phyloP scores from a whole-genome alignment of 2,888 invertebrate species.

The Piscicola geometra region DNA sequence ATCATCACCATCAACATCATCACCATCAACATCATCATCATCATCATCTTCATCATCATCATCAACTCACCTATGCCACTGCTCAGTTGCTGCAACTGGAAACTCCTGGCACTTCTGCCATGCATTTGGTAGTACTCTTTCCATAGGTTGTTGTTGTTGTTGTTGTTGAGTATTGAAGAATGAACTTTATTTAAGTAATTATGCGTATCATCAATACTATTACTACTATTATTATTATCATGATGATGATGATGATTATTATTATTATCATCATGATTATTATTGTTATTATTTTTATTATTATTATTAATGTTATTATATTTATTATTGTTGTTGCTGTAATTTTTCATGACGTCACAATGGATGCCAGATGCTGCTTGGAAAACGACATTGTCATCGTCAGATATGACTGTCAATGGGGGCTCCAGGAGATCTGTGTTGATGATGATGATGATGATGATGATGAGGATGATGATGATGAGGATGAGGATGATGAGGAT shows the following conservation, averaged over 20 bases:
- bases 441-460: too few relatives aligned
- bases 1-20: conserved; percentile 22
- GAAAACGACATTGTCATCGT: conserved; percentile 5
- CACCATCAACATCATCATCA: conserved; percentile 24
- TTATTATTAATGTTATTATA: not conserved
- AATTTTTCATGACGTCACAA: not conserved
- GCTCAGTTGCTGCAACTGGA: not conserved
- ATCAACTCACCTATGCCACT: not conserved
- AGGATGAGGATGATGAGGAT: too few relatives aligned
- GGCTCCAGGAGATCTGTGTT: conserved; percentile 7
- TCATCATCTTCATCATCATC: conserved; percentile 27
- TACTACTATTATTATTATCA: too few relatives aligned
- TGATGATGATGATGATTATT: too few relatives aligned
- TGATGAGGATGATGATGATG: too few relatives aligned
- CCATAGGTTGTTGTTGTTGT: not conserved
- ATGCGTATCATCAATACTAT: not conserved
- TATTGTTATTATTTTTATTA: too few relatives aligned
- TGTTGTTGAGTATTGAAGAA: too few relatives aligned
- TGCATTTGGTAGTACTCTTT: conserved; percentile 15
- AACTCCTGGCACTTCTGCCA: not conserved
- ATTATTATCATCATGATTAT: not conserved
- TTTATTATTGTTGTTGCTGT: not conserved
- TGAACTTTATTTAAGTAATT: too few relatives aligned
- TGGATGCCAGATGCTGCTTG: conserved; percentile 6
- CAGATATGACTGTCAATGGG: not conserved